phyloP scores from a whole-genome alignment of 2,888 invertebrate species.

The Cylloceria caligata region DNA sequence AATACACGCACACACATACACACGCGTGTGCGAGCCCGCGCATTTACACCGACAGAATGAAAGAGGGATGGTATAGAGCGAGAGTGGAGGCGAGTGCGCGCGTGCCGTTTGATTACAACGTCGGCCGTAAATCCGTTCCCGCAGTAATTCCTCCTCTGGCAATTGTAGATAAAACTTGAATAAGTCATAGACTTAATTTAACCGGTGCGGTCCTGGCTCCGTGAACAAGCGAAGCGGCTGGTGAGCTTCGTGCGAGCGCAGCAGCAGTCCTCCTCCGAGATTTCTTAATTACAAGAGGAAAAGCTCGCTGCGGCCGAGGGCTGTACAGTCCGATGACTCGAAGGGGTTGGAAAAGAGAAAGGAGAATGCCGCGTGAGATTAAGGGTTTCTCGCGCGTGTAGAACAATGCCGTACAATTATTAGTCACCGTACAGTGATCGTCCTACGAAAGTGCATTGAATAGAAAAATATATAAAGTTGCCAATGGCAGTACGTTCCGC shows the following conservation, averaged over 20 bases:
- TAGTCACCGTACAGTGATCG: neutral
- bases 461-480: neutral
- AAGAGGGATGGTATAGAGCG: constrained; percentile 32
- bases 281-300: constrained; percentile 82
- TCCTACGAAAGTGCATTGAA: neutral
- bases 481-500: neutral
- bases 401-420: constrained; percentile 5
- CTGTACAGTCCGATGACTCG: constrained; percentile 70
- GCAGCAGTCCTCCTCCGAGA: constrained; percentile 76
- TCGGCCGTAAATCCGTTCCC: constrained; percentile 77
- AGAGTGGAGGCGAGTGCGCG: constrained; percentile 60
- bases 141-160: constrained; percentile 80
- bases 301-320: constrained; percentile 42
- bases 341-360: constrained; percentile 72
- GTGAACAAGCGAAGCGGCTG: constrained; percentile 58
- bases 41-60: constrained; percentile 1
- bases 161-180: constrained; percentile 84
- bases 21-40: too few species aligned
- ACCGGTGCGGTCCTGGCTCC: constrained; percentile 64
- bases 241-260: constrained; percentile 61
- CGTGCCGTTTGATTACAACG: constrained; percentile 80
- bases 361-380: constrained; percentile 75
- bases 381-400: constrained; percentile 67
- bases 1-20: constrained; percentile 13
- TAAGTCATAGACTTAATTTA: constrained; percentile 84